Evolutionary conservation across 35 echinoderm and acorn worm species (phyloP).

Genomic region (Acanthaster planci): DNA sequence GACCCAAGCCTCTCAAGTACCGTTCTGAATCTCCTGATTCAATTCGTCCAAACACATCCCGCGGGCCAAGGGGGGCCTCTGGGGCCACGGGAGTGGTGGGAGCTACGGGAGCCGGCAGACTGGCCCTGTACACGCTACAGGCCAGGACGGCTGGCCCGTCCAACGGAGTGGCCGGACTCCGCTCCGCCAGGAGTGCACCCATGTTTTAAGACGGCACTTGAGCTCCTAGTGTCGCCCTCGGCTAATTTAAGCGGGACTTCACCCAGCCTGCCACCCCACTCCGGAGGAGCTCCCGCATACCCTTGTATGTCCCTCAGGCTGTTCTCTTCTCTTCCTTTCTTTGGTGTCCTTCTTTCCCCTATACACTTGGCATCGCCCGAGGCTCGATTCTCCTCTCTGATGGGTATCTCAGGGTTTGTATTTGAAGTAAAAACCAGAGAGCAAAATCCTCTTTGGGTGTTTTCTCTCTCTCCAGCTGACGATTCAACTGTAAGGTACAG

Average conservation of each 20-base stretch:
- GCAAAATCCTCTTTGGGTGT: too few relatives aligned
- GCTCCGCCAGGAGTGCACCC: too few relatives aligned
- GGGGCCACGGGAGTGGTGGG: background rate
- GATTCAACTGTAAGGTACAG: too few relatives aligned
- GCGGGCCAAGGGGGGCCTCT: background rate
- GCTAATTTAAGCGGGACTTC: background rate
- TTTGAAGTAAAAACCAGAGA: background rate
- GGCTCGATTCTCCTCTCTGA: constrained; percentile 1
- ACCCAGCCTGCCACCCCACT: constrained; percentile 7
- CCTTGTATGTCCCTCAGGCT: too few relatives aligned
- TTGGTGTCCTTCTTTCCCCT: background rate
- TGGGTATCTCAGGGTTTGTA: background rate
- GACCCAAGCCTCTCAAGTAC: background rate
- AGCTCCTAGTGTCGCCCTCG: constrained; percentile 23
- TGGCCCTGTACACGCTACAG: too few relatives aligned
- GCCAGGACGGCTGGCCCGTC: too few relatives aligned
- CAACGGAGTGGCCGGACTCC: too few relatives aligned
- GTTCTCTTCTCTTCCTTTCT: background rate
- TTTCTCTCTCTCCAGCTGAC: too few relatives aligned
- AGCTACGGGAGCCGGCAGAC: too few relatives aligned
- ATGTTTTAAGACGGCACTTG: background rate
- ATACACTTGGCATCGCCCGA: background rate
- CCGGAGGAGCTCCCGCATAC: background rate
- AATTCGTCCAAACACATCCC: constrained; percentile 13
- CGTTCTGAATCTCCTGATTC: background rate